Evolutionary conservation across 2,888 invertebrate species (phyloP).

Genomic region (Bombylius discolor): DNA sequence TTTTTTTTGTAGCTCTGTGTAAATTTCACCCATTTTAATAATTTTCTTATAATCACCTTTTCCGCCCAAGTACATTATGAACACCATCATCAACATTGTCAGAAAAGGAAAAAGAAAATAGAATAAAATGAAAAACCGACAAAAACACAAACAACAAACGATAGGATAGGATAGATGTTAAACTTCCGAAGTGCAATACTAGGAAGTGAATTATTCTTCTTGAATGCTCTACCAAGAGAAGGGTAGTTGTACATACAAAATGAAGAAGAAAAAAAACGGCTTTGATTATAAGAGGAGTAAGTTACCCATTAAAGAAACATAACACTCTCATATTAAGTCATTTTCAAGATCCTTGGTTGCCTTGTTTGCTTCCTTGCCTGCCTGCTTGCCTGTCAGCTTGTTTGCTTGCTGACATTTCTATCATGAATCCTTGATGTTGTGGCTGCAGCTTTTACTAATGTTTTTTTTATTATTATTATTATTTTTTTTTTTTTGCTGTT

Average conservation of each 20-base stretch:
- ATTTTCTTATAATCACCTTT: not conserved
- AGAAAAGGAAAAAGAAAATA: no score
- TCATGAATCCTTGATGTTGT: no score
- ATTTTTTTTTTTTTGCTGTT: no score
- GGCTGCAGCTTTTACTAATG: no score
- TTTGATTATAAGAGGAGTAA: not conserved
- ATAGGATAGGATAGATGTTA: not conserved
- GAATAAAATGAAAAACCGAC: no score
- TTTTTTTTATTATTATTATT: no score
- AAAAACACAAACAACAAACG: not conserved
- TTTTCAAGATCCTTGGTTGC: not conserved
- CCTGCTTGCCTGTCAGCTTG: no score
- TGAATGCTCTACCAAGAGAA: not conserved
- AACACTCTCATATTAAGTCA: not conserved
- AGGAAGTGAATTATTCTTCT: not conserved
- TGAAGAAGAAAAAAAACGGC: not conserved
- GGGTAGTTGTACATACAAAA: not conserved
- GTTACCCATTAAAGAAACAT: not conserved
- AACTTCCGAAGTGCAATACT: not conserved
- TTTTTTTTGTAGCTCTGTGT: not conserved
- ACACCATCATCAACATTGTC: no score
- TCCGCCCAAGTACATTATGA: not conserved
- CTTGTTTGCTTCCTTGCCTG: no score
- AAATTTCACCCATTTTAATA: not conserved
- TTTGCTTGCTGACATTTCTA: no score